Evolutionary conservation across 2,888 invertebrate genomes (phyloP).

Genomic region (Agrotis ipsilon): DNA sequence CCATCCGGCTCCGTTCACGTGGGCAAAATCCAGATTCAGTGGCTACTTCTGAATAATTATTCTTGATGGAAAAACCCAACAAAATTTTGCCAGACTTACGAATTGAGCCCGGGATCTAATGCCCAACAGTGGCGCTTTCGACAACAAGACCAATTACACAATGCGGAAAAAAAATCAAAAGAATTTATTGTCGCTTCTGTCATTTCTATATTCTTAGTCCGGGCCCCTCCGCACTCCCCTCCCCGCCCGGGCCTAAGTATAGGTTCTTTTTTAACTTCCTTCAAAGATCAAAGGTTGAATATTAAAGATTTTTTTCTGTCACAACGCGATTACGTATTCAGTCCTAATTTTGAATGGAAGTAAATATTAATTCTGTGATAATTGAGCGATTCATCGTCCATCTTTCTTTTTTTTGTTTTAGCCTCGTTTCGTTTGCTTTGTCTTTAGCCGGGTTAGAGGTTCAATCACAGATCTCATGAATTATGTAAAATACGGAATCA

Average conservation of each 20-base stretch:
- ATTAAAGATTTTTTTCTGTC: slow-evolving; percentile 65
- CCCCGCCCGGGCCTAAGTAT: slow-evolving; percentile 53
- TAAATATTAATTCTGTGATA: slow-evolving; percentile 64
- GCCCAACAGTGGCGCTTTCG: too few relatives aligned
- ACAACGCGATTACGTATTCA: slow-evolving; percentile 55
- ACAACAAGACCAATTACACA: too few relatives aligned
- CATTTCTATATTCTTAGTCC: slow-evolving; percentile 22
- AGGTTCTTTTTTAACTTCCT: slow-evolving; percentile 63
- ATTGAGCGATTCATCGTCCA: slow-evolving; percentile 52
- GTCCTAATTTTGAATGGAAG: slow-evolving; percentile 58
- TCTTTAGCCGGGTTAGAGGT: background rate
- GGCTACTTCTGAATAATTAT: too few relatives aligned
- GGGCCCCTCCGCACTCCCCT: background rate
- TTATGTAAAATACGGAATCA: too few relatives aligned
- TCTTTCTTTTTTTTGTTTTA: slow-evolving; percentile 14
- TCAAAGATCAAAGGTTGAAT: slow-evolving; percentile 68
- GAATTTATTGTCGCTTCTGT: slow-evolving; percentile 6
- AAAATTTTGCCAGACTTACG: too few relatives aligned
- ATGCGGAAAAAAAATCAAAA: background rate
- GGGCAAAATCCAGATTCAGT: too few relatives aligned
- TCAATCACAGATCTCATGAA: too few relatives aligned
- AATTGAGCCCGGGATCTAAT: too few relatives aligned
- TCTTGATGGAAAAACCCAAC: too few relatives aligned
- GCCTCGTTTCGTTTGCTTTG: background rate
- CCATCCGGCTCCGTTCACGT: too few relatives aligned